Percentiles rank a stretch among this genome's conserved stretches.
phyloP scores from a whole-genome alignment of 2,888 invertebrate species.

The Eupithecia abbreviata region DNA sequence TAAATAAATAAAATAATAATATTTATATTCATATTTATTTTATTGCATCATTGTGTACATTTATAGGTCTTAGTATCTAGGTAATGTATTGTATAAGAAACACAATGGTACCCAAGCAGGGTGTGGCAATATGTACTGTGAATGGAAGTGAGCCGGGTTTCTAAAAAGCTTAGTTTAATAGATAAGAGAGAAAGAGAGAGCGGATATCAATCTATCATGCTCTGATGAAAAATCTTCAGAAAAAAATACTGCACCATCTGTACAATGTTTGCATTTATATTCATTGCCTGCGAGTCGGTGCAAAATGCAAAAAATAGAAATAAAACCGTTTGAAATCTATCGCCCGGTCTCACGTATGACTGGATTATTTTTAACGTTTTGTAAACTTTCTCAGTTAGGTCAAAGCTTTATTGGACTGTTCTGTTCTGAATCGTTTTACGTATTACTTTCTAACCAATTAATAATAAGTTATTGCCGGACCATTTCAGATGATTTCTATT shows the following conservation, averaged over 20 bases:
- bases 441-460: neutral
- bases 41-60: too few relatives aligned
- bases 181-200: too few relatives aligned
- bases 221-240: too few relatives aligned
- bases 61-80: too few relatives aligned
- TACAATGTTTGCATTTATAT: neutral
- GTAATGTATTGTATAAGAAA: too few relatives aligned
- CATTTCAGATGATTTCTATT: neutral
- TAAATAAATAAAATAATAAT: too few relatives aligned
- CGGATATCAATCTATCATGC: too few relatives aligned
- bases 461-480: neutral
- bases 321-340: constrained; percentile 33
- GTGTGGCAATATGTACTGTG: too few relatives aligned
- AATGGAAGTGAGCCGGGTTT: too few relatives aligned
- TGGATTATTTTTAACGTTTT: constrained; percentile 26
- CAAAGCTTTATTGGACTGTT: neutral
- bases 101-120: too few relatives aligned
- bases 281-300: constrained; percentile 24
- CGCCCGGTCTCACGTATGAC: constrained; percentile 30
- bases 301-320: constrained; percentile 24
- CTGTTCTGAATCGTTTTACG: neutral
- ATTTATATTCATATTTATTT: too few relatives aligned
- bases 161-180: too few relatives aligned
- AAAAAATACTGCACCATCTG: constrained; percentile 6
- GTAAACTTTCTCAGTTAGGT: constrained; percentile 15